Evolutionary conservation across 2,797 vertebrate species (phyloP).

Genomic region (Sebastes cheni): DNA sequence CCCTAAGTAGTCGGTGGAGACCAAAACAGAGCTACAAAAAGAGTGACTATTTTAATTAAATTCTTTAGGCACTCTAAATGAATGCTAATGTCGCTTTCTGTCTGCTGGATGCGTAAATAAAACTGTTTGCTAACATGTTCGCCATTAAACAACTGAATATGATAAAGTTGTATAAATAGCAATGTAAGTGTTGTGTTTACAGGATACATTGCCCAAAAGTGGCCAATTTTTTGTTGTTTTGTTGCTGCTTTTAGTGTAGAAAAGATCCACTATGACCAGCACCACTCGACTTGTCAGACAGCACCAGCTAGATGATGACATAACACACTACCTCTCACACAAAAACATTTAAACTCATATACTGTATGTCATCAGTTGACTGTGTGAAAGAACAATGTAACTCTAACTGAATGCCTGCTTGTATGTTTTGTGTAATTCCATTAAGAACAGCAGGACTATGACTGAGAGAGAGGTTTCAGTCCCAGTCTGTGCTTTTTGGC

Average conservation of each 20-base stretch:
- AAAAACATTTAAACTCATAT: background rate
- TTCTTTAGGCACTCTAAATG: background rate
- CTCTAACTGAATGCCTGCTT: background rate
- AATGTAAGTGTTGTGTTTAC: background rate
- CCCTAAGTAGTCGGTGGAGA: background rate
- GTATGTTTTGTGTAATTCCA: conserved; percentile 17
- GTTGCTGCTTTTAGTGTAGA: background rate
- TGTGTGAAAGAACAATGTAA: background rate
- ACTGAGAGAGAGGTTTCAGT: background rate
- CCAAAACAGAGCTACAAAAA: background rate
- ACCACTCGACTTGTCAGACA: background rate
- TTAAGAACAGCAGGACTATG: background rate
- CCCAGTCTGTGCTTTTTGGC: background rate
- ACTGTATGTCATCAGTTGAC: background rate
- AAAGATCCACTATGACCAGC: background rate
- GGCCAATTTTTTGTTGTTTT: background rate
- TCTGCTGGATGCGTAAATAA: background rate
- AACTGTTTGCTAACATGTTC: background rate
- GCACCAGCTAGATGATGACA: background rate
- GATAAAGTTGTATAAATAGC: background rate
- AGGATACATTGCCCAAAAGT: background rate
- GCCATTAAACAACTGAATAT: background rate
- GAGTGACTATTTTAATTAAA: background rate
- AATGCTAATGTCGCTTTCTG: background rate
- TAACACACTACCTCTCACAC: background rate